These are phyloP conservation scores for Ceratothoa steindachneri DNA, from an alignment of 2,888 invertebrate genomes.

Conservation along the genomic window DNA sequence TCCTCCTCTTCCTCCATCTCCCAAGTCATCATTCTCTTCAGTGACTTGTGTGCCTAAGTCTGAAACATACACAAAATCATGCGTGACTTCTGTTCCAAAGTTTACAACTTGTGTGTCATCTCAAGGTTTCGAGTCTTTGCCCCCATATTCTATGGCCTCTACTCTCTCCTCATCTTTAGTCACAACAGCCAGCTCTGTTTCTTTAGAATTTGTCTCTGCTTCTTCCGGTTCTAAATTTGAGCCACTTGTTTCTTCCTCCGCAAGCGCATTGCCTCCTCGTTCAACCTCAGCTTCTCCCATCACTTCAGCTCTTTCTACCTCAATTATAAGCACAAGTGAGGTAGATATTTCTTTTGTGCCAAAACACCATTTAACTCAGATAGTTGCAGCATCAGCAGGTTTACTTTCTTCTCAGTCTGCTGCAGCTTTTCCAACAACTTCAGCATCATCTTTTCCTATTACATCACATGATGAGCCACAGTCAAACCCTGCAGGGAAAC, in stretches of 20 bases:
- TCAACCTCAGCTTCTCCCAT: too few relatives aligned
- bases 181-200: background rate
- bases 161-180: background rate
- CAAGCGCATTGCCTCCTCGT: background rate
- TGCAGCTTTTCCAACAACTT: background rate
- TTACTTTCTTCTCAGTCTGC: background rate
- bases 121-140: too few relatives aligned
- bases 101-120: background rate
- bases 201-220: background rate
- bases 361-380: slow-evolving; percentile 14
- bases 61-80: background rate
- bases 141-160: background rate
- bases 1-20: background rate
- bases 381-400: background rate
- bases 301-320: background rate
- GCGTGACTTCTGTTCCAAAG: background rate
- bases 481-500: background rate
- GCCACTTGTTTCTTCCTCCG: background rate
- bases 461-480: background rate
- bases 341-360: slow-evolving; percentile 3
- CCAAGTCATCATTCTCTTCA: background rate
- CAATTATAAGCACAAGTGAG: slow-evolving; percentile 1
- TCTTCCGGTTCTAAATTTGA: background rate
- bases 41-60: background rate
- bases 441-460: background rate